Evolutionary conservation across 2,888 invertebrate genomes (phyloP), one percentile per base, ranked within the genome.

Genomic region (Dryomyza anilis): DNA sequence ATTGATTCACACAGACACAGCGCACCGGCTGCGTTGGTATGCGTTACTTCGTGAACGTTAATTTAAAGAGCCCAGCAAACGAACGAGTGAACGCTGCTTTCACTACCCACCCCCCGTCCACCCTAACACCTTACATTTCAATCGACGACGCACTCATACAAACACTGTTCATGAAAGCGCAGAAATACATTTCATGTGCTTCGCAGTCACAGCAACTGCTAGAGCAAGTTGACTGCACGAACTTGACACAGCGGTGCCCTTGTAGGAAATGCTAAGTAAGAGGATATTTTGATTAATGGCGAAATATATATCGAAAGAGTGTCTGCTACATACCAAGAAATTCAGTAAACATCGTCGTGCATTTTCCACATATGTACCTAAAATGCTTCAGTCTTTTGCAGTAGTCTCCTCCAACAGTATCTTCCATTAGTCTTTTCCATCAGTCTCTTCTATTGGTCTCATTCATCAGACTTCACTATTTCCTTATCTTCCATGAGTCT

Each of bases 1-100:
- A 57, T 61, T 14, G 63, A 61, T 66, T 64, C 64, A 48, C 60
- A 61, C 48, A 61, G 57, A 43, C 66, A 55, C 45, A 63, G 56
- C 60, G 64, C 46, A 43, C 23, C 27, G 27, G 4, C 19, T 57
- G 27, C n/a, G 16, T 48, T 33, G 19, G 48, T 25, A 30, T 53
- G 46, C 39, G 53, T 48, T 12, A 3, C 27, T 25, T 30, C 30
- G 39, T 58, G 60, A 14, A 48, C 43, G 43, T 48, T 46, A 30
- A 30, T n/a, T 30, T 59, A 27, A 27, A 7, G 21, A 29, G 16
- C 33, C 21, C 23, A 8, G 59, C 46, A 19, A 5, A 10, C 46
- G 58, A 46, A n/a, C 21, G 29, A 29, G 3, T 25, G 27, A 27
- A n/a, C 14, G 39, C 39, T n/a, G 39, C 39, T 39, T n/a, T 2